Evolutionary conservation across 1,140 invertebrate species (phyloP), one percentile per base, ranked within the genome.

Genomic region (Homarus americanus): DNA sequence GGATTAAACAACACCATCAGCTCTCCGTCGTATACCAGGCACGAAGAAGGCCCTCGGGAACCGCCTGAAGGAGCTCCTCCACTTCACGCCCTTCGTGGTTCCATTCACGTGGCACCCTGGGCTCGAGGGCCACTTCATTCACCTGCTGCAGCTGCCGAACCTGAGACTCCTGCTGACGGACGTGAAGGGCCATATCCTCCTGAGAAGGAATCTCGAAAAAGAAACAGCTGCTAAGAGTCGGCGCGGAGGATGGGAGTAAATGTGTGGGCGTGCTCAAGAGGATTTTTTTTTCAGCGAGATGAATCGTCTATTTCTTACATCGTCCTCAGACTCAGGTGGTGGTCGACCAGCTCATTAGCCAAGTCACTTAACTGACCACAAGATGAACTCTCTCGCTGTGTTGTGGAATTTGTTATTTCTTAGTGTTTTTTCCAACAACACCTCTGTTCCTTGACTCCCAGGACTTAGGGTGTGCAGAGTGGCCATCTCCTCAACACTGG

Each of bases 111-210:
- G 58, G 58, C 24, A 15, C 15, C 28, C 38, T 9, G 38, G 32
- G 9, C 15, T 63, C 79, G 79, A 82, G 79, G 44, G 36, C 53
- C 49, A 83, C 80, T 83, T 83, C 80, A 69, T 83, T 83, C 58
- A 82, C 49, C 79, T 82, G 79, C 79, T 49, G 44, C 78, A 69
- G 58, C 80, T 63, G 53, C 80, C 58, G 80, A 83, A 63, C 53
- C 38, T 40, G 36, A 63, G 38, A 12, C 53, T 34, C 79, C 10
- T 38, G 44, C 28, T 82, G 53, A 53, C 53, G 44, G 76, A 3
- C 58, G 15, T 83, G 53, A 69, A 83, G 80, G n/a, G n/a, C 34
- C 58, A 40, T 15, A 5, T 38, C 20, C 80, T 83, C 34, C 58
- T 69, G 63, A 32, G 24, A 28, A 28, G 32, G n/a, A 28, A 69